phyloP scores from a whole-genome alignment of 1,140 invertebrate genomes.

The Glossosoma conforme region DNA sequence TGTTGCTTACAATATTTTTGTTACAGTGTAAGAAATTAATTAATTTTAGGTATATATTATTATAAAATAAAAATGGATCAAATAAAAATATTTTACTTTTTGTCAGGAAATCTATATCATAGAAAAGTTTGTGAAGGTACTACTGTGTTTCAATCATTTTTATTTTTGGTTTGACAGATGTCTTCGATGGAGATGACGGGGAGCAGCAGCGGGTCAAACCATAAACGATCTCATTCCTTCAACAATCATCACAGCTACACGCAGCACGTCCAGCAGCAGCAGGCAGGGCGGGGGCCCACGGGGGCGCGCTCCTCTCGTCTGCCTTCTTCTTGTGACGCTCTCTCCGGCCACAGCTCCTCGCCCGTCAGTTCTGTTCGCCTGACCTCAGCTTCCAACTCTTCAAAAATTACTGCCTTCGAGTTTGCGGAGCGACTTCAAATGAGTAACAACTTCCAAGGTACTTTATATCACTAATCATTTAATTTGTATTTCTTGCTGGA shows the following conservation, averaged over 20 bases:
- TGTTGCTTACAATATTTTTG: too few relatives aligned
- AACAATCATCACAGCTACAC: constrained; percentile 61
- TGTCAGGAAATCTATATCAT: too few relatives aligned
- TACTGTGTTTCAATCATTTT: too few relatives aligned
- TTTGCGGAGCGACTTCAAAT: constrained; percentile 15
- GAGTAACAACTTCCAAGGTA: constrained; percentile 20
- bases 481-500: too few relatives aligned
- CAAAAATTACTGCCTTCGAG: constrained; percentile 18
- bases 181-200: constrained; percentile 18
- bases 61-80: too few relatives aligned
- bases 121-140: too few relatives aligned
- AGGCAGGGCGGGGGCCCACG: constrained; percentile 44
- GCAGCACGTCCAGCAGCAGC: constrained; percentile 51
- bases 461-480: too few relatives aligned
- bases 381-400: constrained; percentile 16
- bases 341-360: constrained; percentile 32
- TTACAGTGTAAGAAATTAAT: too few relatives aligned
- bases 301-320: constrained; percentile 36
- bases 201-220: constrained; percentile 37
- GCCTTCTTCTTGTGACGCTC: constrained; percentile 46
- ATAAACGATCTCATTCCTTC: constrained; percentile 61
- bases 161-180: constrained; percentile 18
- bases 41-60: too few relatives aligned
- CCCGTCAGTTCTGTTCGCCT: constrained; percentile 9
- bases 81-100: too few relatives aligned